Evolutionary conservation across 64 coral and sea anemone species (phyloP).

Genomic region (Montipora efflorescens): DNA sequence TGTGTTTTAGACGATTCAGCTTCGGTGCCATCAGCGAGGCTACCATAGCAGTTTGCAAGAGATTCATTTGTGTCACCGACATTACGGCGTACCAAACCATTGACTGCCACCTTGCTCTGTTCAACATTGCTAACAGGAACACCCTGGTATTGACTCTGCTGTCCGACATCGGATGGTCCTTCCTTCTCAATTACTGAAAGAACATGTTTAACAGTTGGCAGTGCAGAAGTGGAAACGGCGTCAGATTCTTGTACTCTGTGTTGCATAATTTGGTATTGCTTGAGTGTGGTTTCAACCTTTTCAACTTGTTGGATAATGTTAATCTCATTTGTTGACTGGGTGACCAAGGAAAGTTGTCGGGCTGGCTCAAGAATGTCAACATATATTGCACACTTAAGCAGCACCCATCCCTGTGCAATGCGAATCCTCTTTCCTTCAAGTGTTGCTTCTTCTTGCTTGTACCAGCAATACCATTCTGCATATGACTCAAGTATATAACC

Average conservation of each 20-base stretch:
- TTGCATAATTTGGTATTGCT: background rate
- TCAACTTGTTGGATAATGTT: slow-evolving; percentile 78
- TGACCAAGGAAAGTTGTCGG: slow-evolving; percentile 74
- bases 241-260: background rate
- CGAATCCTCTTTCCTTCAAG: slow-evolving; percentile 74
- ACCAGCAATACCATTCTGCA: slow-evolving; percentile 73
- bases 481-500: slow-evolving; percentile 63
- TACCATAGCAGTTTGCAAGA: slow-evolving; percentile 63
- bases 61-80: slow-evolving; percentile 65
- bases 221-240: slow-evolving; percentile 26
- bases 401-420: slow-evolving; percentile 54
- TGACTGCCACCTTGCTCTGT: slow-evolving; percentile 69
- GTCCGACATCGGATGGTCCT: slow-evolving; percentile 61
- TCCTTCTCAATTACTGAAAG: slow-evolving; percentile 23
- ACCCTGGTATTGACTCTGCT: slow-evolving; percentile 70
- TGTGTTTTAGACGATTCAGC: slow-evolving; percentile 73
- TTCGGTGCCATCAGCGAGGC: slow-evolving; percentile 41
- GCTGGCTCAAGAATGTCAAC: slow-evolving; percentile 69
- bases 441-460: slow-evolving; percentile 60
- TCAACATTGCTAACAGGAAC: slow-evolving; percentile 34
- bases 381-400: slow-evolving; percentile 73
- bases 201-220: slow-evolving; percentile 75
- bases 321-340: slow-evolving; percentile 67
- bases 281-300: slow-evolving; percentile 74
- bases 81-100: slow-evolving; percentile 52